These are phyloP conservation scores for Cybosia mesomella DNA, from an alignment of 2,888 invertebrate species.

Conservation along the genomic window DNA sequence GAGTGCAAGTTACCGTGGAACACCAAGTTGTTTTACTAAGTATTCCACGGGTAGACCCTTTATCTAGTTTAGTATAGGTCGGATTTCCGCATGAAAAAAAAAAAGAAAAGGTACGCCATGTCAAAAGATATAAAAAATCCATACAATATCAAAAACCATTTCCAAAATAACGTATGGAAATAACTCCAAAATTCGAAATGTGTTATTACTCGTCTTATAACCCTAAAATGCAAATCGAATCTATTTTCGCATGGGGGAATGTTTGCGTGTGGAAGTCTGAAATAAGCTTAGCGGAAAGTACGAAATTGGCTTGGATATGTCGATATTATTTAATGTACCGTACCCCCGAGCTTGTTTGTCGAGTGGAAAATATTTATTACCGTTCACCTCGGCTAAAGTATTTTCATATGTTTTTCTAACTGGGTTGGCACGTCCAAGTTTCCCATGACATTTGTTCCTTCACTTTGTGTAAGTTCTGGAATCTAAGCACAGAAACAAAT, in stretches of 20 bases:
- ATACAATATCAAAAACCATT: conserved; percentile 35
- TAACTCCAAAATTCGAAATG: conserved; percentile 53
- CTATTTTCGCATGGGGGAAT: conserved; percentile 75
- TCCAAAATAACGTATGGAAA: conserved; percentile 41
- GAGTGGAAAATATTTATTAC: conserved; percentile 81
- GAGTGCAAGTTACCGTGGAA: too few relatives aligned
- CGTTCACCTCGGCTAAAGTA: conserved; percentile 65
- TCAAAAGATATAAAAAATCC: conserved; percentile 8
- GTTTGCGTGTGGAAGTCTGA: conserved; percentile 76
- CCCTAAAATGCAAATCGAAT: conserved; percentile 79
- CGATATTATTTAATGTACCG: conserved; percentile 83
- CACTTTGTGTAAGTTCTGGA: conserved; percentile 8
- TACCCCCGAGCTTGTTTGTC: conserved; percentile 75
- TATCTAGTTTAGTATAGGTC: too few relatives aligned
- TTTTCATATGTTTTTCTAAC: conserved; percentile 58
- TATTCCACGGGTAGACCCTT: too few relatives aligned
- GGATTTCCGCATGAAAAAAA: too few relatives aligned
- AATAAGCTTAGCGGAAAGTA: conserved; percentile 81
- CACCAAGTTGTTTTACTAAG: too few relatives aligned
- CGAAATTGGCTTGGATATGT: conserved; percentile 82
- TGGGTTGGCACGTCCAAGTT: conserved; percentile 34
- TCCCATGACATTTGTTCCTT: conserved; percentile 33
- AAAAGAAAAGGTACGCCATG: background rate
- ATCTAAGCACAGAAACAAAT: background rate
- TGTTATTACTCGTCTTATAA: conserved; percentile 71